A percentile compares a stretch with the other conserved stretches of the same genome.
These are phyloP conservation scores for Astropecten irregularis DNA, from an alignment of 53 echinoderm and acorn worm genomes.

Conservation along the genomic window DNA sequence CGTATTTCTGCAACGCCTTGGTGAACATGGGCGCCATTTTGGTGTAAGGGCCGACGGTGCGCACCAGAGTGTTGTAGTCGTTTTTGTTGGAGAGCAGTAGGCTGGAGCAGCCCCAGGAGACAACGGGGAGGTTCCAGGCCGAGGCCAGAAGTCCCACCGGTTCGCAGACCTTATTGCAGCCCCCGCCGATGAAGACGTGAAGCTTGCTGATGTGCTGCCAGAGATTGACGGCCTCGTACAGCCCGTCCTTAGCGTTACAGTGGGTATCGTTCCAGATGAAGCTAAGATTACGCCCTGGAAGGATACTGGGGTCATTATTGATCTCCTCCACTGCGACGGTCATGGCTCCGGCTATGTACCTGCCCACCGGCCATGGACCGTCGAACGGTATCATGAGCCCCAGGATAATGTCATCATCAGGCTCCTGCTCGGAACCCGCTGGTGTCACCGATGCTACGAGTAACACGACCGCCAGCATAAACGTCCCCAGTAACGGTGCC, in stretches of 20 bases:
- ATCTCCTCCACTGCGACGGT: slow-evolving; percentile 57
- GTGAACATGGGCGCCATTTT: slow-evolving; percentile 64
- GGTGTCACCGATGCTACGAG: background rate
- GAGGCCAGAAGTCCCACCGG: slow-evolving; percentile 74
- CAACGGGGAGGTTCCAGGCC: slow-evolving; percentile 79
- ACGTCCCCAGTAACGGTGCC: background rate
- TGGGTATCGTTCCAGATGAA: slow-evolving; percentile 74
- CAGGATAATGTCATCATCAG: slow-evolving; percentile 44
- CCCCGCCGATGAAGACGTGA: slow-evolving; percentile 76
- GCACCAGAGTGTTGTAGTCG: slow-evolving; percentile 61
- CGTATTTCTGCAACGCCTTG: slow-evolving; percentile 34
- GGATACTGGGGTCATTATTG: slow-evolving; percentile 25
- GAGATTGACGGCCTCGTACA: slow-evolving; percentile 60
- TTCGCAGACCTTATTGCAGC: slow-evolving; percentile 75
- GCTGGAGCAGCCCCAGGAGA: slow-evolving; percentile 76
- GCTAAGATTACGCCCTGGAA: slow-evolving; percentile 48
- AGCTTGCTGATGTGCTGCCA: slow-evolving; percentile 32
- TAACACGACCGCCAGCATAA: background rate
- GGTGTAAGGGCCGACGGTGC: slow-evolving; percentile 70
- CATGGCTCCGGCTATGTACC: slow-evolving; percentile 60
- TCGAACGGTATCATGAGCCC: slow-evolving; percentile 64
- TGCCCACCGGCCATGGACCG: slow-evolving; percentile 62
- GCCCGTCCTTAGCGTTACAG: slow-evolving; percentile 43
- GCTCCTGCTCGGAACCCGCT: background rate
- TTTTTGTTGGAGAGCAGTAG: slow-evolving; percentile 61